These are phyloP conservation scores for Macroramphosus scolopax DNA, from an alignment of 2,797 vertebrate species.

Conservation along the genomic window DNA sequence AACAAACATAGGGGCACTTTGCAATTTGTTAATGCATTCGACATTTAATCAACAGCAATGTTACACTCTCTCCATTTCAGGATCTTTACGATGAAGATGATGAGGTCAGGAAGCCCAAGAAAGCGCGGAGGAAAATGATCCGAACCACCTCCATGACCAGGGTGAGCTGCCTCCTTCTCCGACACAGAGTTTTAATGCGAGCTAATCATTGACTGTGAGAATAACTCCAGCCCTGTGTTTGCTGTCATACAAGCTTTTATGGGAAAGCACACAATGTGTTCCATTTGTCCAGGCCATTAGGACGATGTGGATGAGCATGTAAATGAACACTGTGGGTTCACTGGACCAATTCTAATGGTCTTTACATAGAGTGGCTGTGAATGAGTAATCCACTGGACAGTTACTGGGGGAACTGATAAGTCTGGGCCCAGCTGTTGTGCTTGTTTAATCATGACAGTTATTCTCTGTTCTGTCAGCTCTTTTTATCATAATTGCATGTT, in stretches of 20 bases:
- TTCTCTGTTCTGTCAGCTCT: neutral
- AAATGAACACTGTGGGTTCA: conserved; percentile 59
- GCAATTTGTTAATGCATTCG: too few relatives aligned
- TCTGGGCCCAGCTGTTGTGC: conserved; percentile 38
- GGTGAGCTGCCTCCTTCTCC: conserved; percentile 56
- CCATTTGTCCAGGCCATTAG: conserved; percentile 68
- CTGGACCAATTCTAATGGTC: conserved; percentile 58
- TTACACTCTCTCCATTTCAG: conserved; percentile 61
- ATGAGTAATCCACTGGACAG: conserved; percentile 64
- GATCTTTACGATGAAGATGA: conserved; percentile 86
- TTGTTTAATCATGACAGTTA: conserved; percentile 35
- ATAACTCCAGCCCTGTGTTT: conserved; percentile 39
- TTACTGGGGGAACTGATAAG: conserved; percentile 46
- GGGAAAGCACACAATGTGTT: conserved; percentile 45
- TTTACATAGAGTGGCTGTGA: conserved; percentile 58
- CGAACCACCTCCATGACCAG: conserved; percentile 84
- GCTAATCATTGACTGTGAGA: conserved; percentile 57
- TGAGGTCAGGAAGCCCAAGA: conserved; percentile 84
- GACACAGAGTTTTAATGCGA: conserved; percentile 16
- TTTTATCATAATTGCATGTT: conserved; percentile 10
- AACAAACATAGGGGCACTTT: too few relatives aligned
- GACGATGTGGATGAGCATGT: conserved; percentile 55
- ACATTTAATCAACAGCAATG: too few relatives aligned
- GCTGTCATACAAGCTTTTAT: conserved; percentile 55
- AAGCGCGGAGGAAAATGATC: conserved; percentile 83